These are phyloP conservation scores for Dromaius novaehollandiae DNA, from an alignment of 2,113 vertebrate species.

Conservation along the genomic window DNA sequence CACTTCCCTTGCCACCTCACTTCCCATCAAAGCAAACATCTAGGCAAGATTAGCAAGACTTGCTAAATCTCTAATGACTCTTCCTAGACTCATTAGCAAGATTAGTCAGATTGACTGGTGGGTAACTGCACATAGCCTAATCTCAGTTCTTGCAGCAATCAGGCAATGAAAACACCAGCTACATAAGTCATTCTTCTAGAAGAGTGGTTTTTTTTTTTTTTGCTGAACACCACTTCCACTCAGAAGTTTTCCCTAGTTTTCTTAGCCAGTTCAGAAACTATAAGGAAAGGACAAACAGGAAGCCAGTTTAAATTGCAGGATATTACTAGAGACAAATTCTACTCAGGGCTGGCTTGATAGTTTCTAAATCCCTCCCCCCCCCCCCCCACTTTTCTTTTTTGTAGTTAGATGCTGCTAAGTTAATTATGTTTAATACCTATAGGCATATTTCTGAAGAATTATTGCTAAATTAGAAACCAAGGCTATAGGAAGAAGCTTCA, in stretches of 20 bases:
- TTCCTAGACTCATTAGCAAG: not conserved
- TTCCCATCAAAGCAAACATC: not conserved
- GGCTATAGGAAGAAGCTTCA: not conserved
- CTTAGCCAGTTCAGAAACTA: not conserved
- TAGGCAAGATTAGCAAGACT: not conserved
- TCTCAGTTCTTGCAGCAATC: not conserved
- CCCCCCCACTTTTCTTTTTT: too few relatives aligned
- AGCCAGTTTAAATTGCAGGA: not conserved
- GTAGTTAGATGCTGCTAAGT: not conserved
- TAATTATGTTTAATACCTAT: not conserved
- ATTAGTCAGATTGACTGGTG: not conserved
- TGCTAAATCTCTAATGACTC: not conserved
- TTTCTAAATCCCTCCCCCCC: not conserved
- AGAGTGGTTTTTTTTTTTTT: not conserved
- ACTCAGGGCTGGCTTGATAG: not conserved
- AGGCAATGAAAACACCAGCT: not conserved
- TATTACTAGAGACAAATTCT: not conserved
- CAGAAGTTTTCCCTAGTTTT: not conserved
- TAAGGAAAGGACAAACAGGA: constrained; percentile 4
- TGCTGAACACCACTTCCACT: not conserved
- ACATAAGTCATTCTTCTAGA: not conserved
- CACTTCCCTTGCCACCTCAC: not conserved
- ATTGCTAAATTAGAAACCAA: not conserved
- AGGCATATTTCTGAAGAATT: not conserved
- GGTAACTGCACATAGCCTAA: not conserved